phyloP scores from a whole-genome alignment of 2,113 vertebrate genomes.

The Forbesichthys papilliferus region DNA sequence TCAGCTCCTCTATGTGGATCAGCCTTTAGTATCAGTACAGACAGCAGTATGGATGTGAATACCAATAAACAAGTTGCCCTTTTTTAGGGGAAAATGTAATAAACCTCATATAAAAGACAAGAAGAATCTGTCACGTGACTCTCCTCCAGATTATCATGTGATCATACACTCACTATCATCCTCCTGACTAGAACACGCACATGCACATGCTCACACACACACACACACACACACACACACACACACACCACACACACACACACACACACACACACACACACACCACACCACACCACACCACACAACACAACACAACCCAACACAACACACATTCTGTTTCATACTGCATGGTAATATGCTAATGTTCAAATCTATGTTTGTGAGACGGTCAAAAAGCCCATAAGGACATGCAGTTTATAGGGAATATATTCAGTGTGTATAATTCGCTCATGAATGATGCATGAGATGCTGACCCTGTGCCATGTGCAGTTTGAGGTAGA shows the following conservation, averaged over 20 bases:
- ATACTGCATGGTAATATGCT: not conserved
- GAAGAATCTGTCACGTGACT: constrained; percentile 35
- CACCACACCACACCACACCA: too few relatives aligned
- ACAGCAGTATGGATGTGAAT: constrained; percentile 51
- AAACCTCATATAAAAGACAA: constrained; percentile 39
- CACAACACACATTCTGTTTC: not conserved
- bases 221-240: too few relatives aligned
- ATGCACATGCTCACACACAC: not conserved
- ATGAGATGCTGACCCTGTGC: not conserved
- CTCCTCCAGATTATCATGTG: constrained; percentile 26
- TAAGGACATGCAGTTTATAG: not conserved
- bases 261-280: too few relatives aligned
- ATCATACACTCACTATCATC: not conserved
- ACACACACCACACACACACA: too few relatives aligned
- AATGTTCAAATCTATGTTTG: not conserved
- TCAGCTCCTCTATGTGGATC: constrained; percentile 39
- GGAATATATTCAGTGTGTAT: not conserved
- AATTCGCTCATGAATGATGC: constrained; percentile 27
- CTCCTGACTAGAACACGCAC: constrained; percentile 4
- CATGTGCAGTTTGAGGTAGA: not conserved
- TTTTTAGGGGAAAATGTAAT: constrained; percentile 43
- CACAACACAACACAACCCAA: not conserved
- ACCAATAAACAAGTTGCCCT: constrained; percentile 47
- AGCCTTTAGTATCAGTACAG: constrained; percentile 29
- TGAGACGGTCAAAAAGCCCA: not conserved